Percentiles rank a stretch among this genome's conserved stretches.
Conservation (phyloP, 1,140 invertebrate genomes). For the Drosophila bocki region DNA sequence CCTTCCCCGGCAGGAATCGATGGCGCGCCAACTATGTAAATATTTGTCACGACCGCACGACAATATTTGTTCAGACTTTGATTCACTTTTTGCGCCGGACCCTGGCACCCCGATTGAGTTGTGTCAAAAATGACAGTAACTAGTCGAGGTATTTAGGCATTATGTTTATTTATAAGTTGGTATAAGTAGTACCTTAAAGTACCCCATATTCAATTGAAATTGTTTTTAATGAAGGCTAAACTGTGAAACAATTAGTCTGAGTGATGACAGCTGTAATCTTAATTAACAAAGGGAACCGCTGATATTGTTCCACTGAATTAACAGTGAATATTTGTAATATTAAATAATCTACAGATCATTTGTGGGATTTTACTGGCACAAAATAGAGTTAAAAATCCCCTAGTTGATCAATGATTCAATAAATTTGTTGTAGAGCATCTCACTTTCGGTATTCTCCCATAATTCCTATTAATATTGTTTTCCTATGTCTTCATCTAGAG, state of each 20-base stretch:
- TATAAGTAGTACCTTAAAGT: background rate
- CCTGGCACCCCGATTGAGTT: conserved; percentile 2
- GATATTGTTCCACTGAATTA: background rate
- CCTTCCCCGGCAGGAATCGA: conserved; percentile 50
- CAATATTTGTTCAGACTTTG: conserved; percentile 77
- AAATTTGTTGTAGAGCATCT: conserved; percentile 5
- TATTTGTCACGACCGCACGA: conserved; percentile 74
- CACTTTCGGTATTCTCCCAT: background rate
- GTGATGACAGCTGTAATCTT: background rate
- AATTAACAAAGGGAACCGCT: background rate
- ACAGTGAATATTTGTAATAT: background rate
- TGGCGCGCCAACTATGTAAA: conserved; percentile 73
- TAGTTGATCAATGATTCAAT: background rate
- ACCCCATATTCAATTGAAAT: background rate
- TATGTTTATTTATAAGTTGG: conserved; percentile 7
- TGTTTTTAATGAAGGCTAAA: background rate
- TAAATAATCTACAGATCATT: background rate
- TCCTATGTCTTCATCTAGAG: conserved; percentile 13
- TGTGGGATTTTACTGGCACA: background rate
- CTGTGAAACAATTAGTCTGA: background rate
- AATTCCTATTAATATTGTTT: conserved; percentile 6
- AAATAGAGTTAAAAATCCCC: background rate
- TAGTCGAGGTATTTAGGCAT: conserved; percentile 10
- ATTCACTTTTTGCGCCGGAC: conserved; percentile 42
- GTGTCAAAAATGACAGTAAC: conserved; percentile 11